Evolutionary conservation across 2,888 invertebrate genomes (phyloP), one percentile per base, ranked within the genome.

Genomic region (Deilephila porcellus): DNA sequence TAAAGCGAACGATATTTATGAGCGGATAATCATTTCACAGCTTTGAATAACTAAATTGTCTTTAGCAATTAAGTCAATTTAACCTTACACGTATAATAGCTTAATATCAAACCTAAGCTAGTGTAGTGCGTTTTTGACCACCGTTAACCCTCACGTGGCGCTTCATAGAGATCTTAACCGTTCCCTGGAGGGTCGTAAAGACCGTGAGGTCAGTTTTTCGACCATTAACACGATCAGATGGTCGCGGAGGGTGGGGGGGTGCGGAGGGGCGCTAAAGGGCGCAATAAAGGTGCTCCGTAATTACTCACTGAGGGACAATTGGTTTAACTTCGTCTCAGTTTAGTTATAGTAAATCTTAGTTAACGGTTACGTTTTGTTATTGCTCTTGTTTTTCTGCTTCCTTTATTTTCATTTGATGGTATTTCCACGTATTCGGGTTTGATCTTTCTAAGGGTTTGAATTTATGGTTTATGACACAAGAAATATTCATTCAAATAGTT

Each of bases 131-230:
- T 25, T 17, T 19, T 56, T 14, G 17, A n/a, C 29, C 70, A 34
- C 19, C 52, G 32, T 32, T 53, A 52, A 17, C 53, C 17, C 45
- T 20, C 45, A 19, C 70, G 32, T 25, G 45, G 45, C 14, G 45
- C 11, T 11, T 25, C 29, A 64, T 53, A 86, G 84, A 84, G 84
- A 86, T 84, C 86, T 88, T 89, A 92, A 93, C 86, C 87, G 88
- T 85, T 86, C 94, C 90, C 93, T 52, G 29, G 88, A 81, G 92
- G 86, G 87, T 89, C 87, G 86, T 93, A 91, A 86, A 81, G 77
- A 88, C 87, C 88, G 86, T 88, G 86, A 91, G 93, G 93, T 92
- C 93, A 94, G 93, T 94, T 93, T 93, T 93, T 93, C 91, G 92
- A 81, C 87, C 92, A 92, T 94, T 94, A 93, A 88, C 88, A 88